Evolutionary conservation across 2,888 invertebrate species (phyloP).

Genomic region (Mycalesis mineus): DNA sequence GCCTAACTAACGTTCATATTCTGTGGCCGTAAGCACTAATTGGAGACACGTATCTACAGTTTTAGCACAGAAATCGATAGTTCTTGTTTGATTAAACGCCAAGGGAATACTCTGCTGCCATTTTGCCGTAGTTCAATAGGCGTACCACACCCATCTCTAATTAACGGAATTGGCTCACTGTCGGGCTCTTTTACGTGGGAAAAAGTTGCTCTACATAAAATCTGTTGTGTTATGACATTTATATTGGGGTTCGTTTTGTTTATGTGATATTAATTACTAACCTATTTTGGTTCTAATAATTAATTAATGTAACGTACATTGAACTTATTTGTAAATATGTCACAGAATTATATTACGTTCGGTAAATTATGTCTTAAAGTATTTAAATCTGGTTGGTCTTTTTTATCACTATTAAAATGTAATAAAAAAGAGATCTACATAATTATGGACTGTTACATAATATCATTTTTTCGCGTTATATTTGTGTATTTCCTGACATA

Average conservation of each 20-base stretch:
- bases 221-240: constrained; percentile 1
- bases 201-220: constrained; percentile 18
- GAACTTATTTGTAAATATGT: no score
- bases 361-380: no score
- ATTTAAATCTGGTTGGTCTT: no score
- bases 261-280: no score
- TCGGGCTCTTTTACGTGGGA: constrained; percentile 18
- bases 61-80: constrained; percentile 58
- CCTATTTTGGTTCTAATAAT: no score
- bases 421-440: no score
- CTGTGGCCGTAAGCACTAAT: constrained; percentile 45
- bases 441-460: no score
- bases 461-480: no score
- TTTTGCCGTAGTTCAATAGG: constrained; percentile 32
- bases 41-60: constrained; percentile 51
- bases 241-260: background rate
- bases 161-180: constrained; percentile 45
- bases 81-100: constrained; percentile 52
- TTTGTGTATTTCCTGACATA: background rate
- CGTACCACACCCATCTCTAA: constrained; percentile 38
- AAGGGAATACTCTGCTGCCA: constrained; percentile 44
- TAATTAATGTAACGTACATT: no score
- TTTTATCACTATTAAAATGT: no score
- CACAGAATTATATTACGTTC: no score
- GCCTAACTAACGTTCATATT: constrained; percentile 31